Percentiles rank a stretch among this genome's conserved stretches.
Conservation (phyloP, 1,140 invertebrate species). For the Fopius arisanus region DNA sequence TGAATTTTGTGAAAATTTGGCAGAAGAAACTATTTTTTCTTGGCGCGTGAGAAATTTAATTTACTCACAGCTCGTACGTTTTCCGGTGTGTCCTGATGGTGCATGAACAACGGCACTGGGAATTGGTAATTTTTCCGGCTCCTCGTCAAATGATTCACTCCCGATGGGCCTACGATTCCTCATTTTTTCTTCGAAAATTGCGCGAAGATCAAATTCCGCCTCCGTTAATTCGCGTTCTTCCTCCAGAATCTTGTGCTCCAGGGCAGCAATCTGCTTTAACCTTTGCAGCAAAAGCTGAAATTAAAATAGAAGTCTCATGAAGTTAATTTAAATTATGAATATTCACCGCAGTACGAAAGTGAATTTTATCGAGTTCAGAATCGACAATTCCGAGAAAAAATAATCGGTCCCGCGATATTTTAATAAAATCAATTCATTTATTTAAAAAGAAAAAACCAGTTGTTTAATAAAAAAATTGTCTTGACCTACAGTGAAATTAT, state of each 20-base stretch:
- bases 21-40: no score
- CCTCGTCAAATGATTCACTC: conserved; percentile 40
- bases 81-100: conserved; percentile 45
- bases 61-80: conserved; percentile 61
- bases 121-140: conserved; percentile 46
- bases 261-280: conserved; percentile 44
- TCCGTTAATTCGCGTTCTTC: conserved; percentile 48
- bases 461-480: no score
- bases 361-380: no score
- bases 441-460: no score
- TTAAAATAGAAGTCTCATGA: not conserved
- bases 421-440: no score
- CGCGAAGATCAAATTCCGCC: conserved; percentile 48
- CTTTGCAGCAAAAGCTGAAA: conserved; percentile 48
- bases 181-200: conserved; percentile 40
- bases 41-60: conserved; percentile 23
- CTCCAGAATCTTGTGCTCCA: conserved; percentile 44
- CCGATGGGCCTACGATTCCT: conserved; percentile 28
- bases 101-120: conserved; percentile 47
- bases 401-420: no score
- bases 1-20: no score
- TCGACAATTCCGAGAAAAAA: no score
- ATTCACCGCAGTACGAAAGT: no score
- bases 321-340: not conserved
- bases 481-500: no score